Evolutionary conservation across 2,113 vertebrate genomes (phyloP).

Genomic region (Tetrao urogallus): DNA sequence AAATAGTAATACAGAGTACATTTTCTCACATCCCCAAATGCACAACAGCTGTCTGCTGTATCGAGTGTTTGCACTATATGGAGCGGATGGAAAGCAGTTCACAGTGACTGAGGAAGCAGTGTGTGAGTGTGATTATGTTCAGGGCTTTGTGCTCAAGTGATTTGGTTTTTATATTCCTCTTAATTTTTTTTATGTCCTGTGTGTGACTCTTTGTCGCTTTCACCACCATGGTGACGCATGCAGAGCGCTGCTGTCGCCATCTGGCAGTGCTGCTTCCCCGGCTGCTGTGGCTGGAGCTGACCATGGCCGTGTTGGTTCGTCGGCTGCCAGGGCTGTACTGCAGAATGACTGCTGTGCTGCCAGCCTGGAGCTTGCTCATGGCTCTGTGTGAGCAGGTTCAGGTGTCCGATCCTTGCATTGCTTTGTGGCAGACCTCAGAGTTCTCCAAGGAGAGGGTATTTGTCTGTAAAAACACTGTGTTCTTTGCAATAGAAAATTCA

Average conservation of each 20-base stretch:
- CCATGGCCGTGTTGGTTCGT: conserved; percentile 49
- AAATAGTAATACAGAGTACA: conserved; percentile 49
- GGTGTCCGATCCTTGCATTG: background rate
- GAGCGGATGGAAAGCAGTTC: conserved; percentile 32
- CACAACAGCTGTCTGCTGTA: conserved; percentile 58
- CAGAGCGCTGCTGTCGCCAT: conserved; percentile 5
- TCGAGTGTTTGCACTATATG: conserved; percentile 44
- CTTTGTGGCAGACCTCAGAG: background rate
- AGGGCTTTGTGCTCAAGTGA: conserved; percentile 12
- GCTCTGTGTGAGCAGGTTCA: background rate
- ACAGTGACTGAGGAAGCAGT: background rate
- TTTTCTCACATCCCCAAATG: conserved; percentile 62
- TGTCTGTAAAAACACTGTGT: background rate
- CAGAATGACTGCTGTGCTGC: conserved; percentile 8
- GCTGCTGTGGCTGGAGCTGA: conserved; percentile 28
- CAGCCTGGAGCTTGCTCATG: background rate
- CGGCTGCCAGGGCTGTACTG: conserved; percentile 41
- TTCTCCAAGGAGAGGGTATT: background rate
- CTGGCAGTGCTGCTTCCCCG: conserved; percentile 50
- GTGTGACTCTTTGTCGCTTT: conserved; percentile 40
- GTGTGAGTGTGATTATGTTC: conserved; percentile 17
- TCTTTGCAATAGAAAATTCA: background rate
- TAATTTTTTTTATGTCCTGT: conserved; percentile 39
- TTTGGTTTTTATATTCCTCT: conserved; percentile 51
- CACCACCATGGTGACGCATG: conserved; percentile 10